phyloP scores from a whole-genome alignment of 2,113 vertebrate genomes.

The Phodopus roborovskii region DNA sequence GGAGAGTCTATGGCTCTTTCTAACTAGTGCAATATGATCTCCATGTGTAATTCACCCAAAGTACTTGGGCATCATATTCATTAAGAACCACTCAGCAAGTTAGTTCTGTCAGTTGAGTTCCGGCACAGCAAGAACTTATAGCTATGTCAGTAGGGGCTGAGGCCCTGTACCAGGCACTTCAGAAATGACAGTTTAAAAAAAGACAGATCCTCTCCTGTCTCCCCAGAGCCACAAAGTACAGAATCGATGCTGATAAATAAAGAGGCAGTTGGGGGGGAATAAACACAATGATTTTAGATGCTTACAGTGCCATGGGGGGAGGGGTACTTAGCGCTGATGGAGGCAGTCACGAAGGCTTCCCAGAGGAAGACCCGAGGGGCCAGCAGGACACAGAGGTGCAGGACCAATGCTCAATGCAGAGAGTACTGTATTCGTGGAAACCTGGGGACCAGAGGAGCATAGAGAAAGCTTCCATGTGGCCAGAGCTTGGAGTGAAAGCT shows the following conservation, averaged over 20 bases:
- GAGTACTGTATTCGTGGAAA: background rate
- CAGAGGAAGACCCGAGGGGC: background rate
- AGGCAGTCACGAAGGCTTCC: background rate
- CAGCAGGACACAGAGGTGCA: background rate
- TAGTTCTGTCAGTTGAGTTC: background rate
- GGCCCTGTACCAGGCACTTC: background rate
- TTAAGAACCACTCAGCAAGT: background rate
- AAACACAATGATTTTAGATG: background rate
- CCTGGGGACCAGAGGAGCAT: background rate
- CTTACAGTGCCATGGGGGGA: accelerated
- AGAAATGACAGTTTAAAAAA: background rate
- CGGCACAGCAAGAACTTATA: background rate
- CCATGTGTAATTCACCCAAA: background rate
- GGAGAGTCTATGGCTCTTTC: background rate
- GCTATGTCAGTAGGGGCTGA: background rate
- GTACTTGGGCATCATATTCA: background rate
- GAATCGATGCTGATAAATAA: background rate
- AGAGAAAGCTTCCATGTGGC: background rate
- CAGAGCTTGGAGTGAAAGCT: background rate
- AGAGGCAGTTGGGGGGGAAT: background rate
- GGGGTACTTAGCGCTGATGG: background rate
- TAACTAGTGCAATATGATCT: background rate
- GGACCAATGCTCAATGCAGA: background rate
- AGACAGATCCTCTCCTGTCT: background rate
- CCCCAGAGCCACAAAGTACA: background rate